Evolutionary conservation across 2,888 invertebrate species (phyloP), one percentile per base, ranked within the genome.

Genomic region (Tribolium freemani): DNA sequence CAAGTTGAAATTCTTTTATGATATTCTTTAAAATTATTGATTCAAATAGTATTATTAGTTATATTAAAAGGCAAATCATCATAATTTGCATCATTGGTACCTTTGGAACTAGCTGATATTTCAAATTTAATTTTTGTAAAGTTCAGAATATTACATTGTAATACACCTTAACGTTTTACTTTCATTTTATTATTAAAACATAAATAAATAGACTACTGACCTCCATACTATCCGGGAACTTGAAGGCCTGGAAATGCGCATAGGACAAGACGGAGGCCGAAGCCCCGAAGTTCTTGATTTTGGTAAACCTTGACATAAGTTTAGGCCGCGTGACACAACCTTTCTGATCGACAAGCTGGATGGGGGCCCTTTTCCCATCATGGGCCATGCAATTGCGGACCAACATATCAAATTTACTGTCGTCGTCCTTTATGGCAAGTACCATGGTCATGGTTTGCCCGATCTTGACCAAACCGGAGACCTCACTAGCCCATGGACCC

Each of bases 391-490:
- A 97, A 83, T 97, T 97, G 69, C 97, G 89, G 5, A 97, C 96
- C 78, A 97, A 87, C 97, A 97, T 97, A 86, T 97, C 97, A 85
- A 97, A 97, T 85, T 97, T 97, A 66, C 95, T 93, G 82, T 97
- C 97, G 80, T 97, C 96, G 79, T 97, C 97, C 86, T 97, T 97
- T 81, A 97, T 97, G 44, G 97, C 97, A 73, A 97, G 87, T 1
- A 97, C 97, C 96, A 97, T 97, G 9, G 97, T 97, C 96, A 97
- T 96, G 0, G 97, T 97, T 85, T 97, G 97, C 0, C 97, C 97
- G 69, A 97, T 97, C 87, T 97, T 97, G 0, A 97, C 97, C 57
- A 97, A 88, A 0, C 97, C 97, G 0, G 96, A 96, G 0, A 97
- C 97, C 87, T 97, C 97, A 0, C 96, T 96, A 6, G 97, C 96